Evolutionary conservation across 2,888 invertebrate genomes (phyloP), one percentile per base, ranked within the genome.

Genomic region (Caenorhabditis sp.): DNA sequence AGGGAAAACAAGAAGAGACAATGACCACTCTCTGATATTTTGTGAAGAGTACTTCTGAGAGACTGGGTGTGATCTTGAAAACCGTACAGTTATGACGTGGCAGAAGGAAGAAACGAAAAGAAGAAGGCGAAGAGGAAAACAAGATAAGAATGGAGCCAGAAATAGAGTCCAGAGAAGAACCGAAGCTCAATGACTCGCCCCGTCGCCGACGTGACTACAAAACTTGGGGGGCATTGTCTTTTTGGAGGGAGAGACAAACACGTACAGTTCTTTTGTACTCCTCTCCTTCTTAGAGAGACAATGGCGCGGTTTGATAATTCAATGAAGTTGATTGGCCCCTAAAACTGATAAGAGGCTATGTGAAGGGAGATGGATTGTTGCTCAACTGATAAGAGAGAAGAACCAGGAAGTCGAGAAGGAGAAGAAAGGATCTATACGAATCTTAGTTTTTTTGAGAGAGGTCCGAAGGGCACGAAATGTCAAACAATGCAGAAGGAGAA

Each of bases 261-360:
- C 63, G 51, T 56, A 66, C 66, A 75, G 68, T 66, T 75, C 74
- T 75, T 75, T 75, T 75, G 75, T 75, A 66, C 59, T 64, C 54
- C 54, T 38, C 26, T 12, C 16, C 0, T 28, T 66, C 28, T 19
- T 19, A 49, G 31, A 16, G 56, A 75, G 66, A 75, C 75, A 75
- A 75, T 66, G 75, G 68, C 72, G 69, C 41, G 24, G 69, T 74
- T 75, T 68, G 76, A 76, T 76, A 76, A 76, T 76, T 76, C 76
- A 41, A 76, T 76, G 76, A 76, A 76, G 41, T 66, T 64, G 73
- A 44, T 44, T 73, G 41, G 59, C 59, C 49, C 47, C 56, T 22
- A 26, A 38, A 49, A 61, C 8, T 24, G 49, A 41, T 63, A 54
- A 51, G 54, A 49, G 59, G 61, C 61, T 24, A 24, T 51, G 24